Percentiles rank a stretch among this genome's conserved stretches.
Evolutionary conservation across 2,797 vertebrate genomes (phyloP).

Genomic region (Ambastaia sidthimunki): DNA sequence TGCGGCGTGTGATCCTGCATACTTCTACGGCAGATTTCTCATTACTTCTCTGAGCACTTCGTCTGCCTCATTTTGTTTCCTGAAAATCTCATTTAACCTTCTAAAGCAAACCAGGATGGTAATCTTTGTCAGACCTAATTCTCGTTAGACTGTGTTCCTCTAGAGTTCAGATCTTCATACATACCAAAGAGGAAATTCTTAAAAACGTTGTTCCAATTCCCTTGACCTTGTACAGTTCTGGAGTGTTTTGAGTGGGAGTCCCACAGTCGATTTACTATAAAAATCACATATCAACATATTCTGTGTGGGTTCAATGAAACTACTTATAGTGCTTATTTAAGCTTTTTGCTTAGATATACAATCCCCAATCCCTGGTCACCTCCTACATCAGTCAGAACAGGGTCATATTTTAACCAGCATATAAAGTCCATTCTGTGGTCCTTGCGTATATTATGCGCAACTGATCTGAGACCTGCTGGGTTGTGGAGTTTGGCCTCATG

Average conservation of each 20-base stretch:
- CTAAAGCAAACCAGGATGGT: slow-evolving; percentile 9
- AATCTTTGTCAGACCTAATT: slow-evolving; percentile 19
- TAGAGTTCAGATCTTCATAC: slow-evolving; percentile 10
- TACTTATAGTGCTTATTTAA: slow-evolving; percentile 23
- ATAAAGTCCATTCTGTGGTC: slow-evolving; percentile 7
- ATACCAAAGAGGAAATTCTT: not conserved
- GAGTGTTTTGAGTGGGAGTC: slow-evolving; percentile 23
- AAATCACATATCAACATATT: slow-evolving; percentile 18
- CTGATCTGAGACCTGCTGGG: slow-evolving; percentile 64
- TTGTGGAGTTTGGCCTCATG: slow-evolving; percentile 68
- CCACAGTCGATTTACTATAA: slow-evolving; percentile 19
- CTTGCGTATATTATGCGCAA: slow-evolving; percentile 2
- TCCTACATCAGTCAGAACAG: slow-evolving; percentile 23
- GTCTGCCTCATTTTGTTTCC: slow-evolving; percentile 64
- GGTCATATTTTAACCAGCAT: slow-evolving; percentile 4
- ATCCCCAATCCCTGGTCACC: not conserved
- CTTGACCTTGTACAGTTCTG: slow-evolving; percentile 24
- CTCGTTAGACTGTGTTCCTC: slow-evolving; percentile 13
- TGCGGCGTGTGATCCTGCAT: slow-evolving; percentile 72
- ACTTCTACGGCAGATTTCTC: slow-evolving; percentile 66
- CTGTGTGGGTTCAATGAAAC: slow-evolving; percentile 21
- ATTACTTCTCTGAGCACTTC: slow-evolving; percentile 52
- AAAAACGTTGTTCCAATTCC: slow-evolving; percentile 31
- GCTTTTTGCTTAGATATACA: slow-evolving; percentile 24
- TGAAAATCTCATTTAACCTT: slow-evolving; percentile 64